phyloP scores from a whole-genome alignment of 1,140 invertebrate species.

The Bombus superbus region DNA sequence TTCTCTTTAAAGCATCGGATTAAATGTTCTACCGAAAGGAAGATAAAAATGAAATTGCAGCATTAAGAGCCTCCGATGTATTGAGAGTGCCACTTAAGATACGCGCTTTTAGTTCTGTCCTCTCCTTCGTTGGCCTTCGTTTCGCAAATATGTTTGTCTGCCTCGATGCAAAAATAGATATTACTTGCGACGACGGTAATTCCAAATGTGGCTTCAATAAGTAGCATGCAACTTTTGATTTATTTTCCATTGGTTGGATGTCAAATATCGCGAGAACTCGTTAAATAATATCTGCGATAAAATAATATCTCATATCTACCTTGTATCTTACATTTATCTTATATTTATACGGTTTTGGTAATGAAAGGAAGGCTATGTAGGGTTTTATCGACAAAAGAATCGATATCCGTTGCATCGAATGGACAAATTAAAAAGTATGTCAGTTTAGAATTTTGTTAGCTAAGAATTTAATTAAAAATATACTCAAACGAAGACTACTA shows the following conservation, averaged over 20 bases:
- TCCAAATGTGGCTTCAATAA: not conserved
- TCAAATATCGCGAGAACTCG: not conserved
- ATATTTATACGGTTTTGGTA: too few species aligned
- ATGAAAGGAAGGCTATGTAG: too few species aligned
- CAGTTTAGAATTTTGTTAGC: too few species aligned
- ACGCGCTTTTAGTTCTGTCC: slow-evolving; percentile 2
- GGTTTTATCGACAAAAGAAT: too few species aligned
- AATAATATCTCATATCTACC: too few species aligned
- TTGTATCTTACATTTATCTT: too few species aligned
- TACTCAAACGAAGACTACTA: too few species aligned
- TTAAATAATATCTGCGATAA: not conserved
- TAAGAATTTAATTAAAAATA: too few species aligned
- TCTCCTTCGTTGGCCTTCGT: not conserved
- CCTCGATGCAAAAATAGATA: not conserved
- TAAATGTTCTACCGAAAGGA: not conserved
- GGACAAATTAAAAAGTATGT: too few species aligned
- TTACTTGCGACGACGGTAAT: slow-evolving; percentile 18
- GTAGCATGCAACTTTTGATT: not conserved
- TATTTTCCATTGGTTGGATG: not conserved
- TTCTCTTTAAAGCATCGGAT: not conserved
- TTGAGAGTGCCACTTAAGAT: slow-evolving; percentile 30
- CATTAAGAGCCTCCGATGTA: slow-evolving; percentile 1
- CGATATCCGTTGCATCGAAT: too few species aligned
- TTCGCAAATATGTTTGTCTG: not conserved
- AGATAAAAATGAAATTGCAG: not conserved